These are phyloP conservation scores for Notamacropus eugenii DNA, from an alignment of 2,797 vertebrate species.

Conservation along the genomic window DNA sequence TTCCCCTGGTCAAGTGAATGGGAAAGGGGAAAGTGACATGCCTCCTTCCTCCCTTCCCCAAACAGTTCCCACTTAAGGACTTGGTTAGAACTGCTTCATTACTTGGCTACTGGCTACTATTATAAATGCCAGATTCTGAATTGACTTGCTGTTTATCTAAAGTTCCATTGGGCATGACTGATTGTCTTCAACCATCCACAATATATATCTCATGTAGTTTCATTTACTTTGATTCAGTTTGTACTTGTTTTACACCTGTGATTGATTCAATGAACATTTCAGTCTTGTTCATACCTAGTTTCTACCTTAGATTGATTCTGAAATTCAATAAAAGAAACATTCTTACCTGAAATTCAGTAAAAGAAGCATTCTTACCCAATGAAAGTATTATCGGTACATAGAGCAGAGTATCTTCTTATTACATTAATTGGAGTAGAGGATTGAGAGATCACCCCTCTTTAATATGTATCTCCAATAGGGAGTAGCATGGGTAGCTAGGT, in stretches of 20 bases:
- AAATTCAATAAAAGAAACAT: background rate
- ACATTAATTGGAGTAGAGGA: background rate
- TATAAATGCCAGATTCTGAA: background rate
- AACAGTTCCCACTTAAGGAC: background rate
- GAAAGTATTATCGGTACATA: background rate
- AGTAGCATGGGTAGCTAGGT: background rate
- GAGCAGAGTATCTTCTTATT: background rate
- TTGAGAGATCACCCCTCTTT: background rate
- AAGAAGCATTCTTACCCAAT: background rate
- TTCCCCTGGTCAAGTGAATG: background rate
- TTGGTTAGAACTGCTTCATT: background rate
- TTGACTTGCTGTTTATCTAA: background rate
- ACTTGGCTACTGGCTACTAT: background rate
- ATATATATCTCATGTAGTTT: background rate
- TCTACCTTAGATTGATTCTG: background rate
- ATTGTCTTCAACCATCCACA: background rate
- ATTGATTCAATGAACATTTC: background rate
- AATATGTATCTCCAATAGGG: background rate
- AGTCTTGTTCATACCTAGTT: background rate
- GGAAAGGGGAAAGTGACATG: background rate
- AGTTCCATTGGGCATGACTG: background rate
- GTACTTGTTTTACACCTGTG: background rate
- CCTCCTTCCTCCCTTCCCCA: no score
- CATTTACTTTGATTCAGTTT: background rate
- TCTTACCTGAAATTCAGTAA: no score